Evolutionary conservation across 2,113 vertebrate species (phyloP), one percentile per base, ranked within the genome.

Genomic region (Lophochroa leadbeateri): DNA sequence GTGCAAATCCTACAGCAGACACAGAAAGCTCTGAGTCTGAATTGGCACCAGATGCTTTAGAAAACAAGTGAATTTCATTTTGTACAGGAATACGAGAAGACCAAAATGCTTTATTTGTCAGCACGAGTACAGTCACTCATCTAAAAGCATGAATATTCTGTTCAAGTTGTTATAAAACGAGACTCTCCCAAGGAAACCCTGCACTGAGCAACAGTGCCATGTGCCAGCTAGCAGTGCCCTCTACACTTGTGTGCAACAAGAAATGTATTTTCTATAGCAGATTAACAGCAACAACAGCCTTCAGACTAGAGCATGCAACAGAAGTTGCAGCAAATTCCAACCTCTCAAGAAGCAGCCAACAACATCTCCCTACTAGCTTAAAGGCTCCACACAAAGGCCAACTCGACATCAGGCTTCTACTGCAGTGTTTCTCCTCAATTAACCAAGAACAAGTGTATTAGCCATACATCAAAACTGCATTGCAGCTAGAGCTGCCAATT

Each of bases 401-500:
- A 27, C 64, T 78, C 64, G 25, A 76, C 43, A 92, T 50, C 79
- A 52, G 25, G 53, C 11, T 1, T 86, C 82, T 88, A 63, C 88
- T 86, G 93, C 94, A 83, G 79, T 14, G 23, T 64, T 90, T 94
- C 92, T 94, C 91, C 92, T 94, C 93, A 80, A 88, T 92, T 94
- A 90, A 86, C 60, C 39, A 61, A 60, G 88, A 81, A 89, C 52
- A 91, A 95, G 37, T 37, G 47, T 70, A 78, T 86, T 90, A 93
- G 76, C 80, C 82, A 63, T 47, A 88, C 47, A 94, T 81, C 85
- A 83, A 95, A 97, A 86, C 94, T 97, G 96, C 96, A 97, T 82
- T 97, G 96, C 96, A 97, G 96, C 90, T 95, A 77, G 68, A 90
- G 60, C 82, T 96, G 94, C 96, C 94, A 96, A 83, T 95, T 88